These are phyloP conservation scores for Lemur catta DNA, from an alignment of 2,797 vertebrate species.

Conservation along the genomic window DNA sequence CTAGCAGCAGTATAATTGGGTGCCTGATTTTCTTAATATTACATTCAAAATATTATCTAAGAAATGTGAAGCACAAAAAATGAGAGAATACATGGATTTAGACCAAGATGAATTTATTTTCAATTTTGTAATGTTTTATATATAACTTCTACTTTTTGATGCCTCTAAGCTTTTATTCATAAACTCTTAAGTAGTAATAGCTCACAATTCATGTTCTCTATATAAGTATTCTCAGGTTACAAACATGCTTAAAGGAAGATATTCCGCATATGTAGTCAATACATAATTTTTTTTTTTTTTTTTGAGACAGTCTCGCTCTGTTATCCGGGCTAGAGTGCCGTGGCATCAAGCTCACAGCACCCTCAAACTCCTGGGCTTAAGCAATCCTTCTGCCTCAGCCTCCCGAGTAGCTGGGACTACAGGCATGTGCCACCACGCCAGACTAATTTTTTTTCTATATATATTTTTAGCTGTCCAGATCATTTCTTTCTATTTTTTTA, in stretches of 20 bases:
- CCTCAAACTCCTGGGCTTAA: no score
- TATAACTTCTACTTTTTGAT: neutral
- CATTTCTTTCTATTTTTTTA: no score
- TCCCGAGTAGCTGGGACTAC: no score
- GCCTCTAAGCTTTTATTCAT: neutral
- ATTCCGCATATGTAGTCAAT: neutral
- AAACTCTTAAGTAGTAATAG: neutral
- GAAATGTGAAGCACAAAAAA: neutral
- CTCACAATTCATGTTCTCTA: neutral
- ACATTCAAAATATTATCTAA: neutral
- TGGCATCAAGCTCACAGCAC: no score
- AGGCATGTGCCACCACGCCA: no score
- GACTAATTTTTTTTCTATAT: no score
- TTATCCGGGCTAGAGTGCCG: no score
- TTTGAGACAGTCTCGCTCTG: no score
- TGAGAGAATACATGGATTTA: neutral
- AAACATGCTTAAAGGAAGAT: conserved; percentile 8
- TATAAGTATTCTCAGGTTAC: neutral
- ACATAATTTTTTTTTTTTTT: neutral
- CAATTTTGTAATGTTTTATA: neutral
- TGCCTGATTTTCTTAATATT: neutral
- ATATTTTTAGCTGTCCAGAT: no score
- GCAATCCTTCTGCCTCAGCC: no score
- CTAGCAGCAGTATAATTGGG: neutral
- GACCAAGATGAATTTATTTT: conserved; percentile 25